Percentiles rank a stretch among this genome's conserved stretches.
These are phyloP conservation scores for Tenualosa thibaudeaui DNA, from an alignment of 2,797 vertebrate species.

Conservation along the genomic window DNA sequence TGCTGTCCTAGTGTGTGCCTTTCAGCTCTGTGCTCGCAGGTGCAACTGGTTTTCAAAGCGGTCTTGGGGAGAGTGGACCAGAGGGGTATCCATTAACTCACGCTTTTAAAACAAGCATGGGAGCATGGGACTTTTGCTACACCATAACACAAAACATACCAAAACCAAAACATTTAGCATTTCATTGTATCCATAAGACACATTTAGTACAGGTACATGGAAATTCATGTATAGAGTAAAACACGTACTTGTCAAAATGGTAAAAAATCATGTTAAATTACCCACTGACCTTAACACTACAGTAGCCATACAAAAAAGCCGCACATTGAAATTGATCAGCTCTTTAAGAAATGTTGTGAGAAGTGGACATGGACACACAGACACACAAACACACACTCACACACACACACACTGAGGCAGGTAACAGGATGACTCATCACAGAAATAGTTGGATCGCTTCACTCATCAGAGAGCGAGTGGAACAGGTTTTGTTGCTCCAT, in stretches of 20 bases:
- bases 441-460: not conserved
- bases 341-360: conserved; percentile 1
- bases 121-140: not conserved
- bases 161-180: conserved; percentile 22
- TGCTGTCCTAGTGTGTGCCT: not conserved
- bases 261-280: conserved; percentile 27
- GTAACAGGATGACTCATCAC: conserved; percentile 7
- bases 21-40: not conserved
- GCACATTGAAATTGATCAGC: conserved; percentile 8
- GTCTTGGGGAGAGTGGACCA: conserved; percentile 2
- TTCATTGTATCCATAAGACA: conserved; percentile 29
- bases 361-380: not conserved
- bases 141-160: not conserved
- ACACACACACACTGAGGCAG: no score
- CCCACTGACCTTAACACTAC: conserved; percentile 18
- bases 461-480: not conserved
- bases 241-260: conserved; percentile 17
- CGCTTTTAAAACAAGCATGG: conserved; percentile 29
- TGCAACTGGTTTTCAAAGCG: not conserved
- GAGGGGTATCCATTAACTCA: conserved; percentile 21
- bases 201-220: conserved; percentile 30
- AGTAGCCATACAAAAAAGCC: conserved; percentile 24
- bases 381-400: no score
- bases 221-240: conserved; percentile 25
- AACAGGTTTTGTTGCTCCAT: not conserved